Evolutionary conservation across 2,113 vertebrate species (phyloP).

Genomic region (Actenoides lindsayi): DNA sequence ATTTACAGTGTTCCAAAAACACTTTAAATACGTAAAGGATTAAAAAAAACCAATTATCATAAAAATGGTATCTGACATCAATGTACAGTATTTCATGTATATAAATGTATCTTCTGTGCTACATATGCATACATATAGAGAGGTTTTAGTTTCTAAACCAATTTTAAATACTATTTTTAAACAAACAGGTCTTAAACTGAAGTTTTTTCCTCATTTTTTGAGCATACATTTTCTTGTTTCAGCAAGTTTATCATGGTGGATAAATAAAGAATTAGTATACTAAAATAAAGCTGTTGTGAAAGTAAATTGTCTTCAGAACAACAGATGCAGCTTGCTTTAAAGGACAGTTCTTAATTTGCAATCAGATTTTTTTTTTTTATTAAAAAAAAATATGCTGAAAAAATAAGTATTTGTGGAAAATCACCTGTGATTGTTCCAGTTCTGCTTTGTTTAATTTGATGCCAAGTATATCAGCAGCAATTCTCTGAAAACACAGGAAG

Average conservation of each 20-base stretch:
- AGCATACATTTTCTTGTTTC: not conserved
- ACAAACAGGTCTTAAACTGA: not conserved
- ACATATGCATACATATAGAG: not conserved
- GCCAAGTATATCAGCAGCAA: constrained; percentile 95
- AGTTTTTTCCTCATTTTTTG: not conserved
- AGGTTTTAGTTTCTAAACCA: not conserved
- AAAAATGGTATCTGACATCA: not conserved
- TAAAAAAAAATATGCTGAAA: not conserved
- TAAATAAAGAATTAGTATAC: not conserved
- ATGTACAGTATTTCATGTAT: not conserved
- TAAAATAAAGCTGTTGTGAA: not conserved
- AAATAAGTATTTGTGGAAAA: constrained; percentile 55
- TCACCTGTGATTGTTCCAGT: constrained; percentile 98
- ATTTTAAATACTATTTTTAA: not conserved
- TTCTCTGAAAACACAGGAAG: constrained; percentile 95
- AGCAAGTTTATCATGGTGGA: not conserved
- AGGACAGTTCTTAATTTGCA: not conserved
- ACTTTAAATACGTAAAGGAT: not conserved
- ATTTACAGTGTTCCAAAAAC: not conserved
- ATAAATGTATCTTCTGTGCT: not conserved
- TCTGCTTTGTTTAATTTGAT: constrained; percentile 99
- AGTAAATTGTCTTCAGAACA: not conserved
- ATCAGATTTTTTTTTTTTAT: not conserved
- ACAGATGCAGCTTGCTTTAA: not conserved
- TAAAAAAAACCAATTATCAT: not conserved